Base-by-base conservation (phyloP, 1,140 invertebrate species). In the Heliothis virescens region DNA sequence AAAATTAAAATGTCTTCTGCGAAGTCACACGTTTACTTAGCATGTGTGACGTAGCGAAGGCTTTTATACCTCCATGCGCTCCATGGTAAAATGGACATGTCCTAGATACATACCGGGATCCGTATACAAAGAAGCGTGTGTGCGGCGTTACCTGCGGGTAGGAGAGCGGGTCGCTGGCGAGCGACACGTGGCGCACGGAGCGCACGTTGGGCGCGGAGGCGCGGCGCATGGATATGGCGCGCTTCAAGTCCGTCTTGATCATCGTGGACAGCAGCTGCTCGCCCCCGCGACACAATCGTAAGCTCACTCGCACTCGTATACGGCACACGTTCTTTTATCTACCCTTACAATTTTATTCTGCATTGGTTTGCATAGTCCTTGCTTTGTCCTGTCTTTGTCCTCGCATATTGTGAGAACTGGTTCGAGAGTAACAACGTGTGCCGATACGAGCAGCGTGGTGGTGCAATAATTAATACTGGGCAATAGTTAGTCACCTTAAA, bases 221-320 rank as follows among this genome's bases (percentile, higher is more conserved):
- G 75, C 95, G 91, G 85, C 95, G 91, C 95, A 94, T 96, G 93
- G 94, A 96, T 81, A 97, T 96, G 57, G 97, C 97, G 78, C 96
- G 96, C 89, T 96, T 96, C 91, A 98, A 95, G 95, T 98, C 97
- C 86, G 97, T 97, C 96, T 97, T 98, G 95, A 98, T 95, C 81
- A 97, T 96, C 89, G 97, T 96, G 89, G 96, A 97, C 95, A 98
- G 95, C 90, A 98, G 95, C 97, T 98, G 96, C 78, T 95, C 74
- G 60, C 18, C 65, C 79, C 94, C 89, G 90, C 89, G 92, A 82
- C 82, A 93, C 92, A 79, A 63, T 72, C 18, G 72, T 79, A 79
- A 82, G 71, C 47, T 69, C 71, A 69, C 71, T 55, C 53, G 72
- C 80, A 80, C 80, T 63, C 73, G 57, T 79, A 41, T 34, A 62